These are phyloP conservation scores for Onychomys torridus DNA, from an alignment of 2,797 vertebrate genomes.

Conservation along the genomic window DNA sequence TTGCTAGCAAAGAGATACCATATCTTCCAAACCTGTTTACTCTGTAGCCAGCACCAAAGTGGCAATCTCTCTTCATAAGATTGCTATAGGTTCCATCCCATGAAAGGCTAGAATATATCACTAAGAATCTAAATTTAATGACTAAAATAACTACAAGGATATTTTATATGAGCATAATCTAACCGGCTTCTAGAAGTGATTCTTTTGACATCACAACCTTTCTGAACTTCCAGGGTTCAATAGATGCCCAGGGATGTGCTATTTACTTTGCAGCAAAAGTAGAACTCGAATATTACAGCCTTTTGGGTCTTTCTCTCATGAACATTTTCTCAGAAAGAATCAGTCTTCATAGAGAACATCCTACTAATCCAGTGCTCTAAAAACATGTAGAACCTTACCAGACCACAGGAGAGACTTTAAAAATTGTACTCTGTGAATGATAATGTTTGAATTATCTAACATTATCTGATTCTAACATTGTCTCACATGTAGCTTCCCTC, in stretches of 20 bases:
- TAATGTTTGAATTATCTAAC: neutral
- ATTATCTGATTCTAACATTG: no score
- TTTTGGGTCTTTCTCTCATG: neutral
- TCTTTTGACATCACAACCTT: neutral
- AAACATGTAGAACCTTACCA: neutral
- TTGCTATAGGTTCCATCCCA: no score
- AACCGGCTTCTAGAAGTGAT: neutral
- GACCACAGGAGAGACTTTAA: neutral
- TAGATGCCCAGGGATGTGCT: no score
- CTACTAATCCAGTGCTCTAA: neutral
- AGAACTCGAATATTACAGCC: neutral
- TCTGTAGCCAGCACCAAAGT: accelerated
- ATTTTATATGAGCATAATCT: neutral
- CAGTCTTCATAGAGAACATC: no score
- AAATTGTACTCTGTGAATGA: neutral
- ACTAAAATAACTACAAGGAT: neutral
- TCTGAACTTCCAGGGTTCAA: neutral
- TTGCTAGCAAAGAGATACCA: accelerated
- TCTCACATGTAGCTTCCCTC: no score
- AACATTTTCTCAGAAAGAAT: neutral
- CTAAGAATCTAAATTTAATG: neutral
- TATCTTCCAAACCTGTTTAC: neutral
- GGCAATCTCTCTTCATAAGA: neutral
- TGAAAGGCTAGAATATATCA: neutral
- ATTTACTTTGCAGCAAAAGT: neutral